These are phyloP conservation scores for Rugalucina vietnamica DNA, from an alignment of 2,888 invertebrate genomes.

Conservation along the genomic window DNA sequence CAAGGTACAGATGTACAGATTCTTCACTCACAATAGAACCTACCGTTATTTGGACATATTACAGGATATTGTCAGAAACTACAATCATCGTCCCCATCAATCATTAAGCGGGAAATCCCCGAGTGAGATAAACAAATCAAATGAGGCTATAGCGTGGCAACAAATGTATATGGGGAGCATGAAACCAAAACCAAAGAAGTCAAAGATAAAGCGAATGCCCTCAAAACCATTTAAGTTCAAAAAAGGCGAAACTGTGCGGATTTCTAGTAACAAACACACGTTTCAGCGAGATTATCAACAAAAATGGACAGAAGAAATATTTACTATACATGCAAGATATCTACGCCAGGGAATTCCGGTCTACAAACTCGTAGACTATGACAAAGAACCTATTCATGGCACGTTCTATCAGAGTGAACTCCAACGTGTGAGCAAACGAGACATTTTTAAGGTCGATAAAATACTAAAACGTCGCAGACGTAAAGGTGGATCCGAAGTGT, in stretches of 20 bases:
- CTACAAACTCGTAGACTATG: slow-evolving; percentile 44
- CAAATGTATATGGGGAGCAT: background rate
- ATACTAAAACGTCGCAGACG: slow-evolving; percentile 25
- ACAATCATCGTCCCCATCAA: slow-evolving; percentile 12
- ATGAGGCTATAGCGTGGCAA: slow-evolving; percentile 13
- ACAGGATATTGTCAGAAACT: too few species aligned
- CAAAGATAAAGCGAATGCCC: background rate
- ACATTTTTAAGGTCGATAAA: slow-evolving; percentile 45
- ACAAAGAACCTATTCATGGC: slow-evolving; percentile 27
- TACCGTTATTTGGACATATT: too few species aligned
- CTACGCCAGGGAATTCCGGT: slow-evolving; percentile 40
- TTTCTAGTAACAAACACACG: slow-evolving; percentile 33
- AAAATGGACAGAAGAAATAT: slow-evolving; percentile 55
- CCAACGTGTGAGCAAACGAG: slow-evolving; percentile 34
- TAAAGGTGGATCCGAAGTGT: slow-evolving; percentile 36
- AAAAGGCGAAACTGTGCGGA: slow-evolving; percentile 10
- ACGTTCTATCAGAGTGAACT: slow-evolving; percentile 39
- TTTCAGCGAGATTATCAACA: slow-evolving; percentile 54
- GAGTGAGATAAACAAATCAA: slow-evolving; percentile 9
- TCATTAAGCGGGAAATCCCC: slow-evolving; percentile 30
- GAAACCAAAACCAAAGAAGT: background rate
- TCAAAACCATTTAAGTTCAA: background rate
- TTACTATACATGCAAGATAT: slow-evolving; percentile 32
- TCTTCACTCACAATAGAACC: slow-evolving; percentile 38
- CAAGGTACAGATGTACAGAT: slow-evolving; percentile 38